Evolutionary conservation across 2,797 vertebrate species (phyloP), one percentile per base, ranked within the genome.

Genomic region (Gymnopithys bicolor): DNA sequence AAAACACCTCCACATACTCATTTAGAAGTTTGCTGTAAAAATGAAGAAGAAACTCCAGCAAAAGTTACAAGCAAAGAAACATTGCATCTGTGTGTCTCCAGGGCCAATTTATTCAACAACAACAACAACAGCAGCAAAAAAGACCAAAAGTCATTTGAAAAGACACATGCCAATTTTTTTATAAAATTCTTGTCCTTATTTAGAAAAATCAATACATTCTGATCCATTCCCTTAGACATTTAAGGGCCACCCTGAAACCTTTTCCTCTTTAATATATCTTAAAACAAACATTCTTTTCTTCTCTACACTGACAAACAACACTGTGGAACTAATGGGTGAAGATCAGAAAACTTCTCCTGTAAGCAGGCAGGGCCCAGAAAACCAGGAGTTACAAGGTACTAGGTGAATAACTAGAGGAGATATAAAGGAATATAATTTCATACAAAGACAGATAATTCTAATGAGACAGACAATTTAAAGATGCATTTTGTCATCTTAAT

Each of bases 401-500:
- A 51, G 14, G 10, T 69, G 22, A 78, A 43, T 55, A 82, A 64
- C 22, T 43, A 63, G 21, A 59, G 0, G 3, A 93, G 43, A 80
- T 7, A 79, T 52, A 90, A 95, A 51, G 5, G 3, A 89, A 9
- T 46, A 17, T 8, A 35, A 80, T 68, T 89, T 53, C 27, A 37
- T 63, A 51, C 9, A 75, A 23, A 89, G 43, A 53, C 18, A 77
- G 70, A 89, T 76, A 56, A 74, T 78, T 84, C 80, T 64, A 92
- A 79, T 59, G 67, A 90, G 63, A 63, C 11, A 74, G 25, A 70
- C 39, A 83, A 74, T 83, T 82, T 90, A 80, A 93, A 94, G 43
- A 77, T 32, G 6, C 1, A 6, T 94, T 87, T 87, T 82, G 22
- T 89, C 52, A 92, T 93, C 37, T 77, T 87, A 80, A 74, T 68